Conservation (phyloP, 2,888 invertebrate species). For the Eupithecia vulgata region DNA sequence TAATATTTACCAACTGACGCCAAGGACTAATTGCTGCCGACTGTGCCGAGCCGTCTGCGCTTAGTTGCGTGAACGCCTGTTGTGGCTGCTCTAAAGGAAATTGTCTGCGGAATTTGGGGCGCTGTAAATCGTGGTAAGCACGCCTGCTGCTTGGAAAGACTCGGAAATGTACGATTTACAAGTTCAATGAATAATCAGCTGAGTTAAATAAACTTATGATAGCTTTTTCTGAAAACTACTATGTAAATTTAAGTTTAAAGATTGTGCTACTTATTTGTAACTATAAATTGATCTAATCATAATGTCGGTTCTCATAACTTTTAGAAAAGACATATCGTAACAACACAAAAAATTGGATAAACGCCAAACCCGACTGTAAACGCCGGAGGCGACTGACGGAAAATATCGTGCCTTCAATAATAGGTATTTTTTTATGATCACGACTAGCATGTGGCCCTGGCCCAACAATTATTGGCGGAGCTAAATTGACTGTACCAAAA, state of each 20-base stretch:
- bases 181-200: background rate
- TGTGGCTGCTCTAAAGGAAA: slow-evolving; percentile 26
- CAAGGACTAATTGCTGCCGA: slow-evolving; percentile 74
- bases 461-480: slow-evolving; percentile 41
- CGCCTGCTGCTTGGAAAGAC: slow-evolving; percentile 3
- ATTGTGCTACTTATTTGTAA: background rate
- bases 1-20: slow-evolving; percentile 83
- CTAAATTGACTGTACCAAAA: slow-evolving; percentile 35
- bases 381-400: slow-evolving; percentile 61
- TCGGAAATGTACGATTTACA: slow-evolving; percentile 6
- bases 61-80: slow-evolving; percentile 43
- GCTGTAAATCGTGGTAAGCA: slow-evolving; percentile 10
- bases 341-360: slow-evolving; percentile 61
- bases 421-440: slow-evolving; percentile 59
- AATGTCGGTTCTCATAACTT: slow-evolving; percentile 49
- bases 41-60: slow-evolving; percentile 57
- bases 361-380: slow-evolving; percentile 62
- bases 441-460: slow-evolving; percentile 43
- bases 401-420: slow-evolving; percentile 63
- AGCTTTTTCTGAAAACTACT: background rate
- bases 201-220: background rate
- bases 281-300: slow-evolving; percentile 11
- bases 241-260: background rate
- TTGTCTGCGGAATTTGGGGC: slow-evolving; percentile 18
- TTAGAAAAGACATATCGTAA: slow-evolving; percentile 54